Evolutionary conservation across 2,113 vertebrate species (phyloP), one percentile per base, ranked within the genome.

Genomic region (Gorsachius goisagi): DNA sequence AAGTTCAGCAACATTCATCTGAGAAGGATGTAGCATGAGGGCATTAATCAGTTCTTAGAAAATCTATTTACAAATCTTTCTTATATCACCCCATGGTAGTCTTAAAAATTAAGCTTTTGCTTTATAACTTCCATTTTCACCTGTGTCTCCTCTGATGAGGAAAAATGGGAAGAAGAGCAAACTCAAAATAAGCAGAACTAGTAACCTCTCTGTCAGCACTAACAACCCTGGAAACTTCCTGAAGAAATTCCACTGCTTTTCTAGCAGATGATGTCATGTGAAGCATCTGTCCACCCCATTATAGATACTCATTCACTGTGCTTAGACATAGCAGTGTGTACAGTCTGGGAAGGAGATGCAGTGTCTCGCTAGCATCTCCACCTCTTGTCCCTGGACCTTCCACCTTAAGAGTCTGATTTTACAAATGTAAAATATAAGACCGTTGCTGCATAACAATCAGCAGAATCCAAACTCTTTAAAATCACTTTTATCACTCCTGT

Each of bases 221-320:
- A 76, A 35, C 9, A 53, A 41, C 83, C 49, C 15, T 39, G 28
- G 19, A 50, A 94, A 30, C 3, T 23, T 85, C 60, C 52, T 59
- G 27, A 35, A 85, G 32, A 63, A 85, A 90, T 52, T 59, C 60
- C 32, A 17, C 15, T 53, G 23, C 9, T 72, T 21, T 78, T 59
- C 66, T 55, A 59, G 47, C 2, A 7, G 9, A 68, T 58, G 7
- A 55, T 39, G 12, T 8, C 24, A 52, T 3, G 12, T 0, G 1
- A 79, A 84, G 26, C 68, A 71, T 37, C 22, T 68, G 33, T 9
- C 15, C 22, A 37, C 3, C 5, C 16, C 14, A 8, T 15, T 17
- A 50, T 2, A 69, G n/a, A 47, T 15, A n/a, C 6, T 35, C 19
- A 30, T 52, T 30, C 27, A 53, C 2, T 62, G 35, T 21, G 20